phyloP scores from a whole-genome alignment of 1,140 invertebrate genomes.

The Platyscapa corneri region DNA sequence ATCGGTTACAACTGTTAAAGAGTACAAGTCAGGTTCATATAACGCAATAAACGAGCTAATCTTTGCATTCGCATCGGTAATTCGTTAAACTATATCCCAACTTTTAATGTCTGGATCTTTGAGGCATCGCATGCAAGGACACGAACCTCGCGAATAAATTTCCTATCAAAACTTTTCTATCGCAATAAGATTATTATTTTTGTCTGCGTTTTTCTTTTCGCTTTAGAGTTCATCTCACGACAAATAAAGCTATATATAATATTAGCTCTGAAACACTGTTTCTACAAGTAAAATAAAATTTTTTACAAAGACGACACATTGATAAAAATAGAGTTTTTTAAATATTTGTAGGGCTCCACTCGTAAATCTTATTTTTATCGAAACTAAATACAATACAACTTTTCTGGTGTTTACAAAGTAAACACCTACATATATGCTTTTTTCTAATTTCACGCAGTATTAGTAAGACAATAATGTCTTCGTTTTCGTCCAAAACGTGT shows the following conservation, averaged over 20 bases:
- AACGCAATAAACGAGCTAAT: not conserved
- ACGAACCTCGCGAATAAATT: not conserved
- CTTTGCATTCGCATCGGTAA: not conserved
- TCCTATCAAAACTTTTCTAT: not conserved
- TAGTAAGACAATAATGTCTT: not conserved
- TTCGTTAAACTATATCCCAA: not conserved
- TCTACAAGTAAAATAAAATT: no score
- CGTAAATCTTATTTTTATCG: constrained; percentile 11
- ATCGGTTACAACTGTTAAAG: not conserved
- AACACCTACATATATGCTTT: not conserved
- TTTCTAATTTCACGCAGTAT: not conserved
- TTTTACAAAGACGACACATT: not conserved
- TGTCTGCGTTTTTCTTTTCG: not conserved
- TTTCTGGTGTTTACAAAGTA: not conserved
- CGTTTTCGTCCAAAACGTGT: no score
- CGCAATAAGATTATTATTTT: not conserved
- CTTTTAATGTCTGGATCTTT: not conserved
- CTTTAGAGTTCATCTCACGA: not conserved
- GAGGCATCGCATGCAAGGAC: not conserved
- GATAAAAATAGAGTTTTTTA: not conserved
- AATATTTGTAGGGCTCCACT: not conserved
- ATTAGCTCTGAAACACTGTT: no score
- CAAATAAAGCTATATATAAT: not conserved
- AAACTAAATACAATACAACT: not conserved
- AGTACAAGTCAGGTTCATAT: not conserved